Evolutionary conservation across 2,113 vertebrate genomes (phyloP), one percentile per base, ranked within the genome.

Genomic region (Amphiprion ocellaris): DNA sequence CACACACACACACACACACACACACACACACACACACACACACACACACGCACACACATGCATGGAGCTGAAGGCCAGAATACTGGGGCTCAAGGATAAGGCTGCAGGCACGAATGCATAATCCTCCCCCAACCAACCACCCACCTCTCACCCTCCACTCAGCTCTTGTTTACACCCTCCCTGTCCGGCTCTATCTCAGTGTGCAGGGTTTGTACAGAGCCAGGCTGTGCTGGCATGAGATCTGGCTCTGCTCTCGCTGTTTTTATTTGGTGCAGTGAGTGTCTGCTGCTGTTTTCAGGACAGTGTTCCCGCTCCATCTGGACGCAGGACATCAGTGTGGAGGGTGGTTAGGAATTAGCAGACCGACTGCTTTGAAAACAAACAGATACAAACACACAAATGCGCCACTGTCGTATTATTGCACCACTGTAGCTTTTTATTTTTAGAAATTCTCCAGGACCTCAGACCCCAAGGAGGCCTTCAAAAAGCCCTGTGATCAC

Each of bases 181-280:
- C 28, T 49, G 55, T n/a, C 72, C 49, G 33, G 58, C 69, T 63
- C 52, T 44, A 30, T 54, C 65, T 69, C 77, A 17, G 21, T 14
- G 2, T 71, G 72, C 60, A 78, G 50, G 61, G 71, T 84, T 80
- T 74, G 79, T 80, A 68, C 54, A 65, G 59, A 86, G 75, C 56
- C 83, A 65, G 83, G 30, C 74, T 81, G 60, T 70, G 77, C 69
- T 86, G 76, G 82, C 56, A 49, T 59, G 62, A 71, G 87, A 75
- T 63, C 66, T 75, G 77, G 62, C 71, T 69, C 71, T 14, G 66
- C 50, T 60, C 52, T 4, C 52, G 9, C 68, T 86, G 69, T 70
- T 83, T 81, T 72, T 16, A 39, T 56, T 77, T 6, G 41, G 72
- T 75, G 68, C 47, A 64, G 26, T 52, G 24, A 67, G 71, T 84